Evolutionary conservation across 1,140 invertebrate genomes (phyloP), one percentile per base, ranked within the genome.

Genomic region (Sitobion miscanthi): DNA sequence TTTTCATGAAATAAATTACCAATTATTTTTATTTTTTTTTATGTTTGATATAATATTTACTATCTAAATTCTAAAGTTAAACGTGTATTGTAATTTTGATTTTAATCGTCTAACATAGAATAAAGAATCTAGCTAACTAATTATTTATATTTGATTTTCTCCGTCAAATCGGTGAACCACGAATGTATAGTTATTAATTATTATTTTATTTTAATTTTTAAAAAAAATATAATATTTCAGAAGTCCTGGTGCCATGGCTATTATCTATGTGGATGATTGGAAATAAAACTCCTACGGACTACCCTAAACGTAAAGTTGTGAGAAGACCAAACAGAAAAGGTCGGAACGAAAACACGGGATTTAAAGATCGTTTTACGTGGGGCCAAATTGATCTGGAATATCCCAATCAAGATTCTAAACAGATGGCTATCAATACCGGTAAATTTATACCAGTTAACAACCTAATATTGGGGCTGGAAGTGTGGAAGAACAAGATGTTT

Each of bases 401-500:
- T 90, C 94, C 94, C 1, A 94, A 45, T 30, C 62, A 94, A 35
- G 85, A 94, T 82, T 93, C 93, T 0, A 91, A 94, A 82, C 85
- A 94, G 0, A 45, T 21, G 9, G 94, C 94, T 21, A 95, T 97
- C 6, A 95, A 95, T 69, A 95, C 94, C 45, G 95, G 96, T 52
- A 94, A 95, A 47, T 98, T 96, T 94, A 95, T 97, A 21, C 96
- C 97, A 0, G 96, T 96, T 94, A 98, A 98, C 94, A 97, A 96
- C 94, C 94, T 98, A 38, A 97, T 97, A 0, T 95, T 98, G 54
- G 97, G 97, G 2, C 94, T 98, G 8, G 97, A 97, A 94, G 95
- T 97, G 7, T 96, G 96, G 95, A 95, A 95, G 7, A 96, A 97
- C 49, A 96, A 96, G 21, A 93, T 94, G n/a, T 94, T 94, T 90